Conservation (phyloP, 2,797 vertebrate species). For the Oreochromis mossambicus region DNA sequence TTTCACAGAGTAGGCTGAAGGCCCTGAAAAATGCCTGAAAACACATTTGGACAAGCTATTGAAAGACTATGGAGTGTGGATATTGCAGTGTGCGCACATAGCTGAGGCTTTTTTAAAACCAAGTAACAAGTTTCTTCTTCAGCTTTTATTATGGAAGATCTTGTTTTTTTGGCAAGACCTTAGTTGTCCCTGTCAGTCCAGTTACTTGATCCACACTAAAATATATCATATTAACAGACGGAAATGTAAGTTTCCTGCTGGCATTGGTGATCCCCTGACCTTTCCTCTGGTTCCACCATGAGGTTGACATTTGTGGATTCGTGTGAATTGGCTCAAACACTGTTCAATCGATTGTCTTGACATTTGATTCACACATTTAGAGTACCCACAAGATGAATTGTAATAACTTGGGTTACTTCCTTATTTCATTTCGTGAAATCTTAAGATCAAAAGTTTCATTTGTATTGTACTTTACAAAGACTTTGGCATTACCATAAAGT, state of each 20-base stretch:
- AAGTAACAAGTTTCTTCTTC: not conserved
- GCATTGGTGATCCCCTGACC: not conserved
- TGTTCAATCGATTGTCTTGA: not conserved
- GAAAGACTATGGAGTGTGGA: not conserved
- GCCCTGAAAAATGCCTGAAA: constrained; percentile 33
- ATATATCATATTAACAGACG: not conserved
- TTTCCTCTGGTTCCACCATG: not conserved
- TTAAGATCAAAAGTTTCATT: not conserved
- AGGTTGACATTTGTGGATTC: not conserved
- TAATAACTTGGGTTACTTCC: not conserved
- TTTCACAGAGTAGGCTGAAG: constrained; percentile 8
- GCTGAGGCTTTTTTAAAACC: not conserved
- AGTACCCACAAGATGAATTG: not conserved
- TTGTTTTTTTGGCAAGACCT: not conserved
- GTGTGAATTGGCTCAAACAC: not conserved
- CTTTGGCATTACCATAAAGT: not conserved
- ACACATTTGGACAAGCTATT: not conserved
- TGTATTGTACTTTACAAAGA: not conserved
- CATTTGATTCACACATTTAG: not conserved
- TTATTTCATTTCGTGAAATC: not conserved
- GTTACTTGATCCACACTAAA: not conserved
- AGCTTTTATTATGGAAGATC: not conserved
- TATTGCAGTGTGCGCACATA: not conserved
- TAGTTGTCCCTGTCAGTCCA: not conserved
- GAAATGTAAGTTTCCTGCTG: not conserved